Conservation (phyloP, 1,140 invertebrate genomes). For the Periplaneta americana region DNA sequence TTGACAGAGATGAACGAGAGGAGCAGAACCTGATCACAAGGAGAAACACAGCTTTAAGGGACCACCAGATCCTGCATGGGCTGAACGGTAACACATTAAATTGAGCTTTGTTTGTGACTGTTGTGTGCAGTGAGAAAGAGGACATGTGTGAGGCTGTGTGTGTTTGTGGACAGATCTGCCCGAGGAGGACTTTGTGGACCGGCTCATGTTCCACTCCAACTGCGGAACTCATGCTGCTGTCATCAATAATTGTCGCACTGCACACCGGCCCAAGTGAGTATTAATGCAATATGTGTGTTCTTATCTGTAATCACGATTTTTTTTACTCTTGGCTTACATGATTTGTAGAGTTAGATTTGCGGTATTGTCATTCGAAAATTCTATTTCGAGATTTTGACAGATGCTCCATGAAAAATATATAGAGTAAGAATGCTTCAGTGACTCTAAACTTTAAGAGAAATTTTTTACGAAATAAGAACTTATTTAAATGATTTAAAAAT, state of each 20-base stretch:
- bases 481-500: too few species aligned
- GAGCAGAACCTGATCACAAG: conserved; percentile 70
- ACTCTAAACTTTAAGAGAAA: too few species aligned
- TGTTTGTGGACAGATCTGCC: conserved; percentile 27
- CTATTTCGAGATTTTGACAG: too few species aligned
- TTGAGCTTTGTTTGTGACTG: background rate
- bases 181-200: conserved; percentile 49
- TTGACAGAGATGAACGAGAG: conserved; percentile 71
- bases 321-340: conserved; percentile 7
- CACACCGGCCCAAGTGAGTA: conserved; percentile 83
- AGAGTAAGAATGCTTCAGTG: too few species aligned
- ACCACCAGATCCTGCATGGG: conserved; percentile 35
- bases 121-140: background rate
- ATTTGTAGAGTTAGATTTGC: background rate
- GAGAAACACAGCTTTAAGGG: conserved; percentile 51
- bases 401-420: too few species aligned
- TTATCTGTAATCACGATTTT: conserved; percentile 12
- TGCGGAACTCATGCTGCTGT: conserved; percentile 90
- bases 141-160: background rate
- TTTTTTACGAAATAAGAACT: too few species aligned
- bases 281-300: conserved; percentile 10
- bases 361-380: background rate
- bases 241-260: conserved; percentile 83
- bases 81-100: conserved; percentile 32
- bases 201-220: conserved; percentile 79